These are phyloP conservation scores for Tenualosa thibaudeaui DNA, from an alignment of 2,797 vertebrate genomes.

Conservation along the genomic window DNA sequence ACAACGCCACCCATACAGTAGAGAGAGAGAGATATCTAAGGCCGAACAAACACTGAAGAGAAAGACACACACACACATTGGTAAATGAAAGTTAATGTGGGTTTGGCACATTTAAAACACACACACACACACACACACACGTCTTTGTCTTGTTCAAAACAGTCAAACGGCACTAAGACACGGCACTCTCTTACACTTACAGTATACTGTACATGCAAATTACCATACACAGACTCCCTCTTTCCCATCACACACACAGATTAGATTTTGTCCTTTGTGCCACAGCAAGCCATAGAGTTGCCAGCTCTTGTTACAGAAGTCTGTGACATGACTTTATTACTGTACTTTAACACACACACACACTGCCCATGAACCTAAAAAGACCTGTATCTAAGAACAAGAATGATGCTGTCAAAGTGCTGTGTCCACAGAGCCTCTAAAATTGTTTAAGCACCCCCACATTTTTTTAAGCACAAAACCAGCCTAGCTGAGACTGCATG, in stretches of 20 bases:
- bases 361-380: constrained; percentile 32
- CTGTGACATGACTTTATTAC: background rate
- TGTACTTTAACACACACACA: background rate
- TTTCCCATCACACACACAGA: constrained; percentile 44
- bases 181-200: background rate
- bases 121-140: constrained; percentile 26
- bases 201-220: background rate
- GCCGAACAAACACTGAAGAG: constrained; percentile 41
- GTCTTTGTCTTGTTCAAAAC: background rate
- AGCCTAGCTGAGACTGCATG: background rate
- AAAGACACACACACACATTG: constrained; percentile 55
- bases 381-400: too few species aligned
- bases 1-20: constrained; percentile 37
- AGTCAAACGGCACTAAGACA: constrained; percentile 7
- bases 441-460: background rate
- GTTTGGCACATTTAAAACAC: background rate
- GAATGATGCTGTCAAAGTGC: background rate
- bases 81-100: constrained; percentile 52
- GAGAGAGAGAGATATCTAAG: constrained; percentile 33
- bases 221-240: background rate
- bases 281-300: constrained; percentile 51
- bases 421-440: background rate
- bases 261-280: constrained; percentile 61
- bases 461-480: constrained; percentile 21
- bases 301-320: constrained; percentile 61